phyloP scores from a whole-genome alignment of 2,888 invertebrate species.

The Diarsia mendica region DNA sequence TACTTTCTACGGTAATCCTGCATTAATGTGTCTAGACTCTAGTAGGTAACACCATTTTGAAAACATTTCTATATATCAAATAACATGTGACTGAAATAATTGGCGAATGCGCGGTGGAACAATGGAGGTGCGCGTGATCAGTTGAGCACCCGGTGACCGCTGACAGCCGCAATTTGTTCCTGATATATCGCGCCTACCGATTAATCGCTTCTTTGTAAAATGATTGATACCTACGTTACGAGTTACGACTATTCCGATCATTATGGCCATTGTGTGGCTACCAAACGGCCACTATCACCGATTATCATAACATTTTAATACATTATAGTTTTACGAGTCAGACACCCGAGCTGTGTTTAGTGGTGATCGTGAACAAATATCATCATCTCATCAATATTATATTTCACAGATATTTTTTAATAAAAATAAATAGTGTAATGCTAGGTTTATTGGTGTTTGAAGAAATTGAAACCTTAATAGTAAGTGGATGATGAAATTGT shows the following conservation, averaged over 20 bases:
- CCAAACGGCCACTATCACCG: constrained; percentile 61
- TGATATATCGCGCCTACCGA: constrained; percentile 69
- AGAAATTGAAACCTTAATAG: constrained; percentile 48
- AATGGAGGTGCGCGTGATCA: constrained; percentile 66
- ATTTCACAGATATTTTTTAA: constrained; percentile 49
- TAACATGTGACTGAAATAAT: constrained; percentile 29
- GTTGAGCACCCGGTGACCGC: constrained; percentile 42
- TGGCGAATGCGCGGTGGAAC: constrained; percentile 40
- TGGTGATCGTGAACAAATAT: constrained; percentile 47
- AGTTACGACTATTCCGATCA: constrained; percentile 46
- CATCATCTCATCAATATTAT: constrained; percentile 56
- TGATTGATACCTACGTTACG: constrained; percentile 67
- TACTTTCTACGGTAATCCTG: constrained; percentile 36
- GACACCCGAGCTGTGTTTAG: constrained; percentile 38
- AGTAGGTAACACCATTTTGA: constrained; percentile 3
- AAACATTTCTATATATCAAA: constrained; percentile 1
- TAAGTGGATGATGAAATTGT: constrained; percentile 36
- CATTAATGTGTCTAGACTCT: constrained; percentile 16
- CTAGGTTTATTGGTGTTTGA: constrained; percentile 45
- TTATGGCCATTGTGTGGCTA: constrained; percentile 53
- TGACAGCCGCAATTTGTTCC: constrained; percentile 66
- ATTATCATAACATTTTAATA: constrained; percentile 70
- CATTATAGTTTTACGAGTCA: constrained; percentile 65
- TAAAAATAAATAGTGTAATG: constrained; percentile 37
- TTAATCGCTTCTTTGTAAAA: constrained; percentile 66